phyloP scores from a whole-genome alignment of 2,113 vertebrate species.

The Tachysurus vachellii region DNA sequence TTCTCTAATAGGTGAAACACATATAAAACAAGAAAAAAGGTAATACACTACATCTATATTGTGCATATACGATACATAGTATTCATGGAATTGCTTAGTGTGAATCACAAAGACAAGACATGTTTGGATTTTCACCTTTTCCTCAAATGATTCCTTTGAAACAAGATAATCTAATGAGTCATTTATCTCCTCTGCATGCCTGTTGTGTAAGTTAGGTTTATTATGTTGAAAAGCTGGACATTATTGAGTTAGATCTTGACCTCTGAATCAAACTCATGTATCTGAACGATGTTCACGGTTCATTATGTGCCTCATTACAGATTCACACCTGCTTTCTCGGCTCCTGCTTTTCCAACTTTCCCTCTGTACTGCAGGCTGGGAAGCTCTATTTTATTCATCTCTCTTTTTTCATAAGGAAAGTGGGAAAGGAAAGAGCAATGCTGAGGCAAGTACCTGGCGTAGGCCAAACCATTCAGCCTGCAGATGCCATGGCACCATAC shows the following conservation, averaged over 20 bases:
- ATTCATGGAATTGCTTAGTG: background rate
- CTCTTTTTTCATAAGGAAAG: conserved; percentile 34
- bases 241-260: background rate
- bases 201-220: background rate
- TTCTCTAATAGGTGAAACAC: too few relatives aligned
- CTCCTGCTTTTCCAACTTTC: background rate
- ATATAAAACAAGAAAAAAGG: background rate
- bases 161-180: background rate
- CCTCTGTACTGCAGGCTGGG: background rate
- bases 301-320: conserved; percentile 5
- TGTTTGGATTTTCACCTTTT: background rate
- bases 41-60: background rate
- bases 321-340: conserved; percentile 11
- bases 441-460: conserved; percentile 11
- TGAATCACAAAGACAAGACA: background rate
- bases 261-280: background rate
- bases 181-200: background rate
- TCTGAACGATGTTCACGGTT: background rate
- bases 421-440: conserved; percentile 4
- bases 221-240: background rate
- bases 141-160: background rate
- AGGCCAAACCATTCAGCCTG: conserved; percentile 11
- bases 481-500: conserved; percentile 37
- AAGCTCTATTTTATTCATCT: conserved; percentile 32
- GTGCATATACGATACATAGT: background rate